These are phyloP conservation scores for Halictus ligatus DNA, from an alignment of 2,888 invertebrate genomes.

Conservation along the genomic window DNA sequence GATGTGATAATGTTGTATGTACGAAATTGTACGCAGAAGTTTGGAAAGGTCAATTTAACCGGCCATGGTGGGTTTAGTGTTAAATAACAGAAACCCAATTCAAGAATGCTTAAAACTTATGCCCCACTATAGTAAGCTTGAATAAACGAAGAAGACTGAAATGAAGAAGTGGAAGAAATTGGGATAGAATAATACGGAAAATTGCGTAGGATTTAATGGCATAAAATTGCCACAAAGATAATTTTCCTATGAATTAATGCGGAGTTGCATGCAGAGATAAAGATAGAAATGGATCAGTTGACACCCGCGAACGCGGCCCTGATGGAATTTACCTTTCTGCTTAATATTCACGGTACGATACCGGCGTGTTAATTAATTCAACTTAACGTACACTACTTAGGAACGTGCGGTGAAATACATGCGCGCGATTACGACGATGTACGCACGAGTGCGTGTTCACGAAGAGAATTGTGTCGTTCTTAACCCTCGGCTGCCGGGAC, in stretches of 20 bases:
- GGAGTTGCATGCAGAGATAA: neutral
- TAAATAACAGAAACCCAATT: no score
- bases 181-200: neutral
- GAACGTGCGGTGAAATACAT: slow-evolving; percentile 31
- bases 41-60: no score
- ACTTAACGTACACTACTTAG: slow-evolving; percentile 59
- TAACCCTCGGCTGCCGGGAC: slow-evolving; percentile 8
- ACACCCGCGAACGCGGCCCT: slow-evolving; percentile 48
- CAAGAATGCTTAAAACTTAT: no score
- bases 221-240: neutral
- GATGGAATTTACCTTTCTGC: slow-evolving; percentile 64
- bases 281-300: slow-evolving; percentile 11
- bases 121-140: no score
- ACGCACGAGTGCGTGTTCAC: slow-evolving; percentile 28
- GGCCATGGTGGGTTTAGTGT: no score
- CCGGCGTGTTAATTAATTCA: slow-evolving; percentile 75
- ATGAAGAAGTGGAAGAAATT: no score
- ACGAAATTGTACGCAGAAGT: no score
- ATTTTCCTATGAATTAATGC: neutral
- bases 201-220: neutral
- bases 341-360: slow-evolving; percentile 73
- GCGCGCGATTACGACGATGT: slow-evolving; percentile 41
- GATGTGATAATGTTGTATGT: no score
- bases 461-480: slow-evolving; percentile 29
- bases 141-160: no score